Evolutionary conservation across 2,113 vertebrate genomes (phyloP), one percentile per base, ranked within the genome.

Genomic region (Muntiacus muntjak): DNA sequence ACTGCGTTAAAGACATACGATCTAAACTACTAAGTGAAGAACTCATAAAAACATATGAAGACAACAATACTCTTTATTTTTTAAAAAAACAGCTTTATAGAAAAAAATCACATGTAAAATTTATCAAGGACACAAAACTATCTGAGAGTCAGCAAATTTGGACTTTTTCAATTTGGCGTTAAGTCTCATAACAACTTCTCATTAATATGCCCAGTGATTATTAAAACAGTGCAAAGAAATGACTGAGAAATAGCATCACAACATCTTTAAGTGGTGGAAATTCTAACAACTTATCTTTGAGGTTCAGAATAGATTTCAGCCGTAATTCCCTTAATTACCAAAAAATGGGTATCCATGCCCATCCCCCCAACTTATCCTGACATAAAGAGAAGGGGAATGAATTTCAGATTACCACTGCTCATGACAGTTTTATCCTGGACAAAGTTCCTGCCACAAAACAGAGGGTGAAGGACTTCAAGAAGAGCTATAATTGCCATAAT

Each of bases 401-500:
- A 94, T 94, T 97, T 98, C 79, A 97, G 87, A 97, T 98, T 97
- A 93, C 43, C 62, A 94, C 94, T 96, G 82, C 96, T 98, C 62
- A 60, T 57, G 97, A 91, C 54, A 96, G 47, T 95, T 97, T 92
- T 91, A 97, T 89, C 47, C 89, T 64, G 94, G 88, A 96, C 95
- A 97, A 98, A 98, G 96, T 97, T 97, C 92, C 40, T 94, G 96
- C 91, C 95, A 98, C 96, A 91, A 93, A 97, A 98, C 95, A 94
- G 94, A 91, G 89, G 91, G 94, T 98, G 97, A 97, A 98, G 98
- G 95, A 84, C 79, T 98, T 97, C 82, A 92, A 92, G 83, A 84
- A 89, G 86, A 87, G 79, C 93, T 93, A 1, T 97, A 98, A 98
- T 97, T 97, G 97, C 98, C 76, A 81, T 98, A 97, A 98, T 94